These are phyloP conservation scores for Synergus umbraculus DNA, from an alignment of 2,888 invertebrate species.

Conservation along the genomic window DNA sequence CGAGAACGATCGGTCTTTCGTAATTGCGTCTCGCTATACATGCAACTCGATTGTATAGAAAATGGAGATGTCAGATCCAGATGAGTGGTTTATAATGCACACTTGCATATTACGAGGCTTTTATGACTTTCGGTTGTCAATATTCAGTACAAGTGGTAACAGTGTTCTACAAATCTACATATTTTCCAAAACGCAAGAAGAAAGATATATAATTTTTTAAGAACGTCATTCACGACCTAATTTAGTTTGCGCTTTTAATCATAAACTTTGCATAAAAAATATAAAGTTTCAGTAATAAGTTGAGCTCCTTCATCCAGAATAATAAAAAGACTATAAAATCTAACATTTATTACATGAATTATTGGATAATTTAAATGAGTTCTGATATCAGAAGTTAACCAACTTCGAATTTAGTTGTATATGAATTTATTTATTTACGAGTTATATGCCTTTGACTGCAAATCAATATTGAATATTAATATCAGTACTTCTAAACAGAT, in stretches of 20 bases:
- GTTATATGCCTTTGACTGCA: background rate
- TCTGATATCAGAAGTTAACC: background rate
- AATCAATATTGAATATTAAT: background rate
- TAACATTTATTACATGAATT: background rate
- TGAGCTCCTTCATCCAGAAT: background rate
- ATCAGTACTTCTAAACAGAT: background rate
- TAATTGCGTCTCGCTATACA: slow-evolving; percentile 10
- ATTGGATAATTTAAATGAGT: background rate
- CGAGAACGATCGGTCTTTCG: slow-evolving; percentile 16
- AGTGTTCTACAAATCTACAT: background rate
- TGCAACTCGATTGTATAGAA: background rate
- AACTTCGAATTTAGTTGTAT: background rate
- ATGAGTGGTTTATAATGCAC: background rate
- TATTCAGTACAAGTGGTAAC: background rate
- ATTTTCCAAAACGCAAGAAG: background rate
- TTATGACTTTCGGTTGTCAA: background rate
- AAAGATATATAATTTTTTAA: too few species aligned
- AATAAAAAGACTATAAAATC: background rate
- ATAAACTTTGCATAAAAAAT: background rate
- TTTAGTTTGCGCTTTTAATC: background rate
- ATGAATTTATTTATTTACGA: background rate
- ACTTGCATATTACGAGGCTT: background rate
- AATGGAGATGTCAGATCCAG: background rate
- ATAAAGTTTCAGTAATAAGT: background rate
- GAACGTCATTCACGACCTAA: too few species aligned